A percentile compares a stretch with the other conserved stretches of the same genome.
These are phyloP conservation scores for Coregonus suidteri DNA, from an alignment of 2,797 vertebrate species.

Conservation along the genomic window DNA sequence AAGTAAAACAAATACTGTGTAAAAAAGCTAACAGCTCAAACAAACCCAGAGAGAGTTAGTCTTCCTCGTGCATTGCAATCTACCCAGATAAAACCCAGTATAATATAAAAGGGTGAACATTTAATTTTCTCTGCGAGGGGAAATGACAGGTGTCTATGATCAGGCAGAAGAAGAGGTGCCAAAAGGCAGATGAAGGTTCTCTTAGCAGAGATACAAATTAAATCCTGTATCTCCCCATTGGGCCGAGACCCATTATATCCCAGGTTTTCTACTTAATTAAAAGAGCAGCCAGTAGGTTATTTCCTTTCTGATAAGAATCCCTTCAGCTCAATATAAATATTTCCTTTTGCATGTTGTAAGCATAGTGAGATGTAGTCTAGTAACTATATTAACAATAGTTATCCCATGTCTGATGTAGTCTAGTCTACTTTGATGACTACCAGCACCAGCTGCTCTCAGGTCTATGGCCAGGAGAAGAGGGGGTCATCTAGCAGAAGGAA, in stretches of 20 bases:
- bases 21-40: background rate
- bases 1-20: background rate
- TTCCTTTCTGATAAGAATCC: conserved; percentile 50
- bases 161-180: conserved; percentile 46
- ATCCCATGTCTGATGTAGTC: background rate
- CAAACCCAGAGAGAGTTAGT: background rate
- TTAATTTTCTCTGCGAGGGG: conserved; percentile 50
- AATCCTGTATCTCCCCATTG: conserved; percentile 44
- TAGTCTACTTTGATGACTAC: background rate
- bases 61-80: background rate
- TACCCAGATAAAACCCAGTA: conserved; percentile 46
- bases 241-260: conserved; percentile 46
- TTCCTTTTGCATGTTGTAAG: background rate
- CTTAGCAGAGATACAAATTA: conserved; percentile 43
- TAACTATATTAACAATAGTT: no score
- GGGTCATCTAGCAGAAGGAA: conserved; percentile 1
- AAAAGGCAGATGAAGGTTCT: conserved; percentile 50
- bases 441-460: background rate
- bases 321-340: conserved; percentile 5
- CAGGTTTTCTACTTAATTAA: conserved; percentile 67
- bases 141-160: conserved; percentile 62
- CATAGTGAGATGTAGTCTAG: background rate
- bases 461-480: background rate
- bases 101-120: conserved; percentile 54
- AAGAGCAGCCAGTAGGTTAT: conserved; percentile 53